phyloP scores from a whole-genome alignment of 2,113 vertebrate genomes.

The Seriola aureovittata region DNA sequence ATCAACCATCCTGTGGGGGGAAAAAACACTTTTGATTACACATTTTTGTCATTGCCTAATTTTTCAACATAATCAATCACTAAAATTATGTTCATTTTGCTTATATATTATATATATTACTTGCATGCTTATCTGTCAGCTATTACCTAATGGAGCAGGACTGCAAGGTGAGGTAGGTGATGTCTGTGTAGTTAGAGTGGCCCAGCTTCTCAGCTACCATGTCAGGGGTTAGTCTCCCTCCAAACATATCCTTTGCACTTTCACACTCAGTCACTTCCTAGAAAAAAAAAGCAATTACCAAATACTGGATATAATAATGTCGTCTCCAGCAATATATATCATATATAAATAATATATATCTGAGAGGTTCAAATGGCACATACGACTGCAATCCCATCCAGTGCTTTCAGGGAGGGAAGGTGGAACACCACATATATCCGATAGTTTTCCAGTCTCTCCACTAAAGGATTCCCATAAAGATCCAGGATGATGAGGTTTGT shows the following conservation, averaged over 20 bases:
- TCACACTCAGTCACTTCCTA: slow-evolving; percentile 88
- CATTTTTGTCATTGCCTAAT: not conserved
- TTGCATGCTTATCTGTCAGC: not conserved
- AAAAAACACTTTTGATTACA: not conserved
- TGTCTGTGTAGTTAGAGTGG: slow-evolving; percentile 86
- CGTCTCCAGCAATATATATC: not conserved
- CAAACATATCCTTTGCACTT: slow-evolving; percentile 88
- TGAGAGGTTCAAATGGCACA: not conserved
- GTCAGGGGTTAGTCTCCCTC: slow-evolving; percentile 87
- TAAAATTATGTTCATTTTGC: not conserved
- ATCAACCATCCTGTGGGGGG: slow-evolving; percentile 82
- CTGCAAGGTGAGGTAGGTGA: slow-evolving; percentile 86
- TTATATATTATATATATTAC: no score
- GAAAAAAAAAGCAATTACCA: slow-evolving; percentile 63
- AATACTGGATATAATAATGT: not conserved
- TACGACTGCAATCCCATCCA: slow-evolving; percentile 89
- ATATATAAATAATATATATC: not conserved
- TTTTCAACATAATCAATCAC: not conserved
- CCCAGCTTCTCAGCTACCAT: slow-evolving; percentile 88
- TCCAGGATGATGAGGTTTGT: slow-evolving; percentile 89
- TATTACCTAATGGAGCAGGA: slow-evolving; percentile 87
- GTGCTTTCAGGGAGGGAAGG: slow-evolving; percentile 88
- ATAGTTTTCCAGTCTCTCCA: slow-evolving; percentile 89
- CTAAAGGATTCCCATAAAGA: slow-evolving; percentile 86
- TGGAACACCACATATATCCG: slow-evolving; percentile 89